Percentiles rank a stretch among this genome's conserved stretches.
Conservation (phyloP, 2,888 invertebrate genomes). For the Slavum lentiscoides region DNA sequence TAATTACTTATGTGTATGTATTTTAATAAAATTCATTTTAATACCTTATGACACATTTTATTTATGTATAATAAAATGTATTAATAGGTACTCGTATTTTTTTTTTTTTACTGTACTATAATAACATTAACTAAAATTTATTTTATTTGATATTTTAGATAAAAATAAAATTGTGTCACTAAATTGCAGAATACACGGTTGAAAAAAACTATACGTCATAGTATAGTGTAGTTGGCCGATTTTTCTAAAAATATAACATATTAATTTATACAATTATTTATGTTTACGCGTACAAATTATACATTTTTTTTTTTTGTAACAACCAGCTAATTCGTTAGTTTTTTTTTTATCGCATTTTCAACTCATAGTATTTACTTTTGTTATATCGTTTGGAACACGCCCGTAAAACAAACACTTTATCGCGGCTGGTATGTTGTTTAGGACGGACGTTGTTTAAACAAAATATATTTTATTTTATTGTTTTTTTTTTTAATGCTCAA, state of each 20-base stretch:
- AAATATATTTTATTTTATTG: slow-evolving; percentile 20
- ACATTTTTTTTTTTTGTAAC: neutral
- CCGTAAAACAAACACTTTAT: slow-evolving; percentile 38
- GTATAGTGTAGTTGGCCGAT: neutral
- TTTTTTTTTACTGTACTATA: no score
- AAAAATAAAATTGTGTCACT: no score
- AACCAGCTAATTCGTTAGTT: slow-evolving; percentile 3
- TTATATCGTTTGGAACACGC: slow-evolving; percentile 13
- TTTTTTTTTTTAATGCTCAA: neutral
- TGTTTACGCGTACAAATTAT: neutral
- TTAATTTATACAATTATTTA: neutral
- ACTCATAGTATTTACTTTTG: slow-evolving; percentile 19
- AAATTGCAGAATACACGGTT: neutral
- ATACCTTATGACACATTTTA: no score
- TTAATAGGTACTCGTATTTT: no score
- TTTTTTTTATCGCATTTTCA: neutral
- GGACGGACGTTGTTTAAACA: slow-evolving; percentile 10
- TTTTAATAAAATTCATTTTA: no score
- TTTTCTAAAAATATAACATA: neutral
- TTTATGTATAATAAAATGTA: no score
- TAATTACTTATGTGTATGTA: no score
- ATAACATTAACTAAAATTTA: no score
- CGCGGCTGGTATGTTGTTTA: neutral
- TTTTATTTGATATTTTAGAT: no score
- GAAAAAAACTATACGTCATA: neutral